These are phyloP conservation scores for Nesospiza acunhae DNA, from an alignment of 2,113 vertebrate genomes.

Conservation along the genomic window DNA sequence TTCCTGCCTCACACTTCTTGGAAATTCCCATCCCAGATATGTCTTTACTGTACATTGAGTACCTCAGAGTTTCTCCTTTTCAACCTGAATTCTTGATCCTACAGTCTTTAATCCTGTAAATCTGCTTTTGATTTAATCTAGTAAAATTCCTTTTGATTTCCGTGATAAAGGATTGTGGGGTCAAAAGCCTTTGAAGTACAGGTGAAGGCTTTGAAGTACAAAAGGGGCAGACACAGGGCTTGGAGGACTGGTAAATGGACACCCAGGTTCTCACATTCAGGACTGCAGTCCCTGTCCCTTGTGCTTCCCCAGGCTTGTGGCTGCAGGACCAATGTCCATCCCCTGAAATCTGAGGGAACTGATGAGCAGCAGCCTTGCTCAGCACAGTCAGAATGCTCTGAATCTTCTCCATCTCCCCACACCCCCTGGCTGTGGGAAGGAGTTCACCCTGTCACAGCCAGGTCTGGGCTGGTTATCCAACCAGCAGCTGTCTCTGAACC, in stretches of 20 bases:
- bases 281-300: not conserved
- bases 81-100: conserved; percentile 9
- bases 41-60: not conserved
- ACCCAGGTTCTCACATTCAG: not conserved
- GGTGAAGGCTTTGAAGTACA: not conserved
- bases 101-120: conserved; percentile 32
- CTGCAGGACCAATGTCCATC: not conserved
- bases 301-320: not conserved
- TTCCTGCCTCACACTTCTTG: not conserved
- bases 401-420: not conserved
- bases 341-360: not conserved
- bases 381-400: not conserved
- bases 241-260: not conserved
- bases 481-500: not conserved
- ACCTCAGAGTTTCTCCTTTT: conserved; percentile 6
- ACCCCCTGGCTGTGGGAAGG: not conserved
- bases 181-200: conserved; percentile 38
- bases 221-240: not conserved
- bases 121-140: conserved; percentile 43
- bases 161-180: not conserved
- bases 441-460: not conserved
- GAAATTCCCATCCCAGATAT: not conserved
- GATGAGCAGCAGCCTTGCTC: not conserved
- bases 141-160: conserved; percentile 39
- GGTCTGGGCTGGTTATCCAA: not conserved